These are phyloP conservation scores for Byasa hedistus DNA, from an alignment of 2,888 invertebrate species.

Conservation along the genomic window DNA sequence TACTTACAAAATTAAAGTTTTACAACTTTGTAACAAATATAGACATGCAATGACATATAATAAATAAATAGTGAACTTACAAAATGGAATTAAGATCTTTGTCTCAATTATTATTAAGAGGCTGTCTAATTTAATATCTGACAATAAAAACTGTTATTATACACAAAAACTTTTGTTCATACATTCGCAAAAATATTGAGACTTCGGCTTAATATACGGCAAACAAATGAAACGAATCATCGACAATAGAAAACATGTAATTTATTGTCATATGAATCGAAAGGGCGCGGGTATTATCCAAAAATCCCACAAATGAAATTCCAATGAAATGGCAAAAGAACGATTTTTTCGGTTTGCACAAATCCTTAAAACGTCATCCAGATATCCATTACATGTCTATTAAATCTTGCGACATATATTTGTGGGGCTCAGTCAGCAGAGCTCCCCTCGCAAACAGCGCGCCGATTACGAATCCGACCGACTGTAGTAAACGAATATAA, in stretches of 20 bases:
- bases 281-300: conserved; percentile 65
- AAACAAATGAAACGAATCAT: conserved; percentile 26
- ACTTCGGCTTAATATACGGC: conserved; percentile 4
- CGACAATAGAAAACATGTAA: conserved; percentile 36
- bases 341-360: conserved; percentile 80
- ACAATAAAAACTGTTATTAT: too few relatives aligned
- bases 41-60: too few relatives aligned
- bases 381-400: conserved; percentile 81
- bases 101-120: too few relatives aligned
- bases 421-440: conserved; percentile 76
- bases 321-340: conserved; percentile 73
- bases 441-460: conserved; percentile 77
- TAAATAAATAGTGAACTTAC: too few relatives aligned
- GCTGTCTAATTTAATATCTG: too few relatives aligned
- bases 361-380: conserved; percentile 81
- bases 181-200: too few relatives aligned
- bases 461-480: conserved; percentile 75
- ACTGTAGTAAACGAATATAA: conserved; percentile 80
- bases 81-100: too few relatives aligned
- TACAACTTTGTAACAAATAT: too few relatives aligned
- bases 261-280: conserved; percentile 42
- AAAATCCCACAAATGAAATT: conserved; percentile 77
- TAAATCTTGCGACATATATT: conserved; percentile 81
- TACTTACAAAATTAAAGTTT: too few relatives aligned
- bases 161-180: too few relatives aligned